phyloP scores from a whole-genome alignment of 2,797 vertebrate genomes.

The Tenualosa thibaudeaui region DNA sequence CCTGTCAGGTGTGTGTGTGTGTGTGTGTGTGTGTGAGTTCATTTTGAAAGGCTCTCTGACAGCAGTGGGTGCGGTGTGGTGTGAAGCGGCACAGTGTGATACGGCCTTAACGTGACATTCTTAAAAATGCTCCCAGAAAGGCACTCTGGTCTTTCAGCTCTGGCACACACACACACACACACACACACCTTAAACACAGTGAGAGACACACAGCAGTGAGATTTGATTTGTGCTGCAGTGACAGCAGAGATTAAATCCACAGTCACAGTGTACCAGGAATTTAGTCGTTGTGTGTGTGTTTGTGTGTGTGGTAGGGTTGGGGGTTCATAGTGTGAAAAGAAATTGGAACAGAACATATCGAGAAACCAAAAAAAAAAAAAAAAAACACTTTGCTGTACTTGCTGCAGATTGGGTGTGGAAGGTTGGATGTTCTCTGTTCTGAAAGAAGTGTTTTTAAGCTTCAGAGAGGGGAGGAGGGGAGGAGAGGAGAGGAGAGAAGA shows the following conservation, averaged over 20 bases:
- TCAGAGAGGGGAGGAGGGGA: too few species aligned
- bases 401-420: background rate
- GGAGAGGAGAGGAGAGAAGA: too few species aligned
- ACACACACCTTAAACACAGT: background rate
- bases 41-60: background rate
- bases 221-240: background rate
- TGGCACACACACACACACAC: background rate
- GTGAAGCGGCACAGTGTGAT: background rate
- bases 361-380: background rate
- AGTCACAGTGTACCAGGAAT: background rate
- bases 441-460: background rate
- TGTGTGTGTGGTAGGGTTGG: too few species aligned
- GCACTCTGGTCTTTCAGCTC: background rate
- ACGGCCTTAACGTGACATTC: background rate
- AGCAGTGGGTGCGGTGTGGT: background rate
- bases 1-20: background rate
- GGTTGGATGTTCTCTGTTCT: background rate
- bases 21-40: background rate
- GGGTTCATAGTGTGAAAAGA: background rate
- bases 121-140: background rate
- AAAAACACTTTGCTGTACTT: background rate
- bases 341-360: background rate
- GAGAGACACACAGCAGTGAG: background rate
- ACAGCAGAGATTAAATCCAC: slow-evolving; percentile 14
- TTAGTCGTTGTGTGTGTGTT: background rate